Evolutionary conservation across 2,113 vertebrate species (phyloP), one percentile per base, ranked within the genome.

Genomic region (Clarias magur): DNA sequence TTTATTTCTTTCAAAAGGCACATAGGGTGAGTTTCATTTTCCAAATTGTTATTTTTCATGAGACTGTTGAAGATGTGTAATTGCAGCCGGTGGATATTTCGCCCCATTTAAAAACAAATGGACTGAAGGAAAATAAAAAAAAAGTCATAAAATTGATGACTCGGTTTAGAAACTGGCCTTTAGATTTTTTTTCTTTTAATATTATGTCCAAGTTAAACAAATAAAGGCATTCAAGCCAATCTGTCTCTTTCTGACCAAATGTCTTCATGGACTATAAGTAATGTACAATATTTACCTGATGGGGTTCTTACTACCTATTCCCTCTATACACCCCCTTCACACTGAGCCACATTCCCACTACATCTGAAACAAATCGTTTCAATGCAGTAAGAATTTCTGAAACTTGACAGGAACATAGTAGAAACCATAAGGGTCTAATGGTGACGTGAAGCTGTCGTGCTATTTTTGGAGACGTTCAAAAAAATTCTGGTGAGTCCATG

Each of bases 141-240:
- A 89, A 53, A 89, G 84, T 91, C 87, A 87, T 87, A 87, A 92
- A 92, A 93, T 93, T 93, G 93, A 92, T 92, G 89, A 91, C 91
- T 93, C 91, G 92, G 92, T 93, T 93, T 87, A 86, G 83, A 90
- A 91, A 93, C 91, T 89, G 86, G 88, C 86, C 90, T 91, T 78
- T 65, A 62, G 78, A 70, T 83, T n/a, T 82, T 59, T 75, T 57
- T 81, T 87, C 48, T 53, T 65, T 87, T 60, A 25, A 56, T 65
- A 54, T 30, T 83, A 65, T 86, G 30, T 87, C 27, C 63, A 76
- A 73, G 30, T 67, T 65, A 34, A 79, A 54, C 42, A 62, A 87
- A 81, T 81, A 56, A 72, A 73, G 65, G 54, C 70, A 86, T 88
- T 80, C 17, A 80, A 59, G 57, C 75, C 68, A 62, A 25, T 72